These are phyloP conservation scores for Pao palembangensis DNA, from an alignment of 2,113 vertebrate species.

Conservation along the genomic window DNA sequence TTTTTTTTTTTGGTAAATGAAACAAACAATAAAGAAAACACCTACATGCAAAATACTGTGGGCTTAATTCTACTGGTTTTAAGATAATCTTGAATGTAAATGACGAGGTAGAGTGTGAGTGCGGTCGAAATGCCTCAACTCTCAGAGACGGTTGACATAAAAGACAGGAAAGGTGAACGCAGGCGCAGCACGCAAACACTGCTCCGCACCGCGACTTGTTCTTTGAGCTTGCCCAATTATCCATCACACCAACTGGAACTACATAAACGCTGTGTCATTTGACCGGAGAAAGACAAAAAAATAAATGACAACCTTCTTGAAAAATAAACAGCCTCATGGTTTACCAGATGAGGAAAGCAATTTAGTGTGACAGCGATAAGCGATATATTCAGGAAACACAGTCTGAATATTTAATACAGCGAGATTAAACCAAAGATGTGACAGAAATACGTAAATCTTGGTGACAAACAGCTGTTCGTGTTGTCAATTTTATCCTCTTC, in stretches of 20 bases:
- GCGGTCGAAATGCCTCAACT: background rate
- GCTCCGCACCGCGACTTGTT: background rate
- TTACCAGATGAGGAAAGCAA: background rate
- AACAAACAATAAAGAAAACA: background rate
- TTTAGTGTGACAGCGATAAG: slow-evolving; percentile 1
- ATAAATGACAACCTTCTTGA: background rate
- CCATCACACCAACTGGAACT: slow-evolving; percentile 14
- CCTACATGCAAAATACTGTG: no score
- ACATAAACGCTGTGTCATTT: background rate
- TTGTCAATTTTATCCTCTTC: background rate
- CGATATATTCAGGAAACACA: background rate
- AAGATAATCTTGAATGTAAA: no score
- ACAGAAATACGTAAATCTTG: slow-evolving; percentile 50
- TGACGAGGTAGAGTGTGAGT: no score
- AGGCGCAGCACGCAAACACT: slow-evolving; percentile 1
- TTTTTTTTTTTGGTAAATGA: slow-evolving; percentile 3
- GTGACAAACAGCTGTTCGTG: slow-evolving; percentile 19
- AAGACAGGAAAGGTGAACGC: background rate
- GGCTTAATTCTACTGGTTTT: no score
- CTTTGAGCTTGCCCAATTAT: slow-evolving; percentile 15
- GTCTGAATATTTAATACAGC: slow-evolving; percentile 5
- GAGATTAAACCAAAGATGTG: slow-evolving; percentile 19
- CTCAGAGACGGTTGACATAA: slow-evolving; percentile 24
- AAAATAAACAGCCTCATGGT: background rate
- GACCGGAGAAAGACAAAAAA: background rate